Evolutionary conservation across 2,113 vertebrate genomes (phyloP), one percentile per base, ranked within the genome.

Genomic region (Bos taurus): DNA sequence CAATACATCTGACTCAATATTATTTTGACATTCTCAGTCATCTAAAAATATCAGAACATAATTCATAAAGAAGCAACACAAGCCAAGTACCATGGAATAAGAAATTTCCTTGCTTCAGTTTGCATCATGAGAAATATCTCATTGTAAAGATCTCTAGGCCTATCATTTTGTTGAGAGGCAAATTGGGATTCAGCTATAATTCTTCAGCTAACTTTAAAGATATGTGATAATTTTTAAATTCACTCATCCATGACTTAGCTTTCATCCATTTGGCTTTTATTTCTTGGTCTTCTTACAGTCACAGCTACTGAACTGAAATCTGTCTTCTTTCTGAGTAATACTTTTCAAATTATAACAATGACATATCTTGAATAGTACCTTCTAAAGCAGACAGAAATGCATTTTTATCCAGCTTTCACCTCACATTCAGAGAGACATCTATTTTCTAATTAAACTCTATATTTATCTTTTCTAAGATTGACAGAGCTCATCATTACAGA

Each of bases 291-390:
- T 97, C 84, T 95, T 95, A 93, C 2, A 91, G 90, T 95, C 90
- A 97, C 97, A 97, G 90, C 94, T 97, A 57, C 82, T 98, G 94
- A 98, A 94, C 67, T 98, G 94, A 97, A 97, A 93, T 97, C 92
- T 97, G 92, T 97, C 97, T 97, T 96, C 97, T 86, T 96, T 94
- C 85, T 94, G 96, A 97, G 97, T 96, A 98, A 94, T 83, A 96
- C 88, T 96, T 97, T 96, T 98, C 88, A 98, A 98, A 97, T 97
- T 94, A 91, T 96, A 96, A 96, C 97, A 97, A 97, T 98, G 90
- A 86, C 88, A 94, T 88, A 88, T 94, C 88, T 95, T 97, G 77
- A 97, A 98, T 95, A 96, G 92, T 88, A 96, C 85, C 88, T 97
- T 91, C 88, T n/a, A n/a, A 97, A 96, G 60, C 90, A 97, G 97